Evolutionary conservation across 2,888 invertebrate genomes (phyloP).

Genomic region (Apotomis betuletana): DNA sequence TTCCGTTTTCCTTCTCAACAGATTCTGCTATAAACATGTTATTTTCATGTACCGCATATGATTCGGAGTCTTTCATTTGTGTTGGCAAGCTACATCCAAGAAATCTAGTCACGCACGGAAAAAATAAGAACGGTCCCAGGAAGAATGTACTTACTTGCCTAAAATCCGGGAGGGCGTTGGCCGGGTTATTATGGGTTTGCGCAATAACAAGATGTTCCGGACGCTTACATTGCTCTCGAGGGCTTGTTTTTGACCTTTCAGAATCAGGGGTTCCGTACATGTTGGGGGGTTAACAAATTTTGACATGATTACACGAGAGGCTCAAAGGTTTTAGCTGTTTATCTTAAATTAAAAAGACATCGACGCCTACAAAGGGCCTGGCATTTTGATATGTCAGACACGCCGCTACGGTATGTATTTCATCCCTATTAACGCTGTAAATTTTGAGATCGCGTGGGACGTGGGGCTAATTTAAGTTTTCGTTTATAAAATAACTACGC

Average conservation of each 20-base stretch:
- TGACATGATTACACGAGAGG: conserved; percentile 1
- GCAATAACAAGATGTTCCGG: conserved; percentile 34
- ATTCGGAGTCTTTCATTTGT: conserved; percentile 25
- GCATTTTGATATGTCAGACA: too few species aligned
- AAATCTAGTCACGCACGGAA: conserved; percentile 37
- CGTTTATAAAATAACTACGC: too few species aligned
- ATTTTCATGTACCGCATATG: conserved; percentile 24
- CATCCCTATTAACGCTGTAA: too few species aligned
- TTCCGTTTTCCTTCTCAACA: conserved; percentile 11
- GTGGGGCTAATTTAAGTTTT: too few species aligned
- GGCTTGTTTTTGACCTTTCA: conserved; percentile 16
- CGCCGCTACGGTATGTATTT: too few species aligned
- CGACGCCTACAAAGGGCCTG: not conserved
- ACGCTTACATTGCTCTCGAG: conserved; percentile 24
- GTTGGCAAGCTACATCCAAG: conserved; percentile 19
- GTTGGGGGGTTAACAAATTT: conserved; percentile 3
- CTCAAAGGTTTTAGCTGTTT: not conserved
- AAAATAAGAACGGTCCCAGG: conserved; percentile 30
- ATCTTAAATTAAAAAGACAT: not conserved
- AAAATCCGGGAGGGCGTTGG: conserved; percentile 33
- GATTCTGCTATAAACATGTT: conserved; percentile 22
- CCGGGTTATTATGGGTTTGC: conserved; percentile 27
- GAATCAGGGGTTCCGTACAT: not conserved
- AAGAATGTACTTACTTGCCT: conserved; percentile 25
- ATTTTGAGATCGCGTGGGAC: not conserved